A percentile compares a stretch with the other conserved stretches of the same genome.
Evolutionary conservation across 2,888 invertebrate genomes (phyloP).

Genomic region (Byasa hedistus): DNA sequence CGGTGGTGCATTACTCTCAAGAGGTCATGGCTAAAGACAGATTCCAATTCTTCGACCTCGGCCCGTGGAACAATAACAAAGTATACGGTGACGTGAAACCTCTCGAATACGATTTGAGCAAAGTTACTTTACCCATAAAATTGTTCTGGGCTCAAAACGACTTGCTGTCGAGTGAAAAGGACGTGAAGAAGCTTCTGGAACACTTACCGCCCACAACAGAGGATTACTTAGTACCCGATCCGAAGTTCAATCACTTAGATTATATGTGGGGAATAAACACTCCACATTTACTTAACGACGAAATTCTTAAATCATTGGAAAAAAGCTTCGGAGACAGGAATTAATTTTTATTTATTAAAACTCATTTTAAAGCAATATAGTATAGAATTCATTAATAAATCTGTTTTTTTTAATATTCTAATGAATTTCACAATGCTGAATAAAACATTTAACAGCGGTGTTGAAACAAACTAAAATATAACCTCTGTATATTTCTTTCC

Average conservation of each 20-base stretch:
- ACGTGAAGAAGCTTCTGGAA: slow-evolving; percentile 74
- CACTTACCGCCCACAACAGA: slow-evolving; percentile 74
- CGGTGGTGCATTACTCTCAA: slow-evolving; percentile 84
- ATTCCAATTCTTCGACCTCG: slow-evolving; percentile 86
- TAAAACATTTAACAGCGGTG: too few relatives aligned
- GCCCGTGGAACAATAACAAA: slow-evolving; percentile 73
- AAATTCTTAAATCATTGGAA: slow-evolving; percentile 59
- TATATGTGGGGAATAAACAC: slow-evolving; percentile 84
- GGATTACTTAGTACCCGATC: slow-evolving; percentile 77
- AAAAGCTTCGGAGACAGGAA: slow-evolving; percentile 27
- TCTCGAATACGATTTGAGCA: slow-evolving; percentile 81
- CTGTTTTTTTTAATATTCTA: too few relatives aligned
- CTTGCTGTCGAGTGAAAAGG: slow-evolving; percentile 83
- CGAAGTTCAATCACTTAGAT: slow-evolving; percentile 86
- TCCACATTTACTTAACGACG: slow-evolving; percentile 78
- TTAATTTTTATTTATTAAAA: too few relatives aligned
- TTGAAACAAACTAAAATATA: too few relatives aligned
- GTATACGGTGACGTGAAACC: slow-evolving; percentile 80
- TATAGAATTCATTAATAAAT: too few relatives aligned
- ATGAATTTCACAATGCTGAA: too few relatives aligned
- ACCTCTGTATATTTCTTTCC: too few relatives aligned
- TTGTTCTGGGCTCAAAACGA: slow-evolving; percentile 86
- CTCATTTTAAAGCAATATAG: too few relatives aligned
- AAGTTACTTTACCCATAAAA: slow-evolving; percentile 80
- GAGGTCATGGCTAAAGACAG: slow-evolving; percentile 71